These are phyloP conservation scores for Dryococelus australis DNA, from an alignment of 2,888 invertebrate genomes.

Conservation along the genomic window DNA sequence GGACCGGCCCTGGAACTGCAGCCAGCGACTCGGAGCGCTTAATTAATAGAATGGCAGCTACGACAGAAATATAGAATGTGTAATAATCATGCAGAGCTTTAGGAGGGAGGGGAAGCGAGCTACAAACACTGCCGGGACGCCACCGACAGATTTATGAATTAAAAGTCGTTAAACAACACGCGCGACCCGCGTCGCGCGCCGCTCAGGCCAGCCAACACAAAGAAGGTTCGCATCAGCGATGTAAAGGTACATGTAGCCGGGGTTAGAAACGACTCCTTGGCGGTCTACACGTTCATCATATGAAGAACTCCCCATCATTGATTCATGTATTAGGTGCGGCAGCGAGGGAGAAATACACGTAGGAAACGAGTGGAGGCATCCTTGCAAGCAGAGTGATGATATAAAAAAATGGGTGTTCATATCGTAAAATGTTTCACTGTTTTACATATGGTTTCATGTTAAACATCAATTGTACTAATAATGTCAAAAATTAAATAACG, in stretches of 20 bases:
- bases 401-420: too few relatives aligned
- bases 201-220: background rate
- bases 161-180: background rate
- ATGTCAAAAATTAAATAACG: too few relatives aligned
- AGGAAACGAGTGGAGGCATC: too few relatives aligned
- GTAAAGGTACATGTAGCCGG: too few relatives aligned
- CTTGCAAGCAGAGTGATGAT: too few relatives aligned
- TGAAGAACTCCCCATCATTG: background rate
- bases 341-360: too few relatives aligned
- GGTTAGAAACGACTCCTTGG: too few relatives aligned
- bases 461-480: too few relatives aligned
- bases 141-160: background rate
- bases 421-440: too few relatives aligned
- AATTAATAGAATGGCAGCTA: constrained; percentile 37
- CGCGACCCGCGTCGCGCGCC: background rate
- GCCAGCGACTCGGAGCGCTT: constrained; percentile 35
- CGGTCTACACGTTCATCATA: background rate
- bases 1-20: constrained; percentile 24
- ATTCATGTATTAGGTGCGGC: background rate
- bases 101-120: background rate
- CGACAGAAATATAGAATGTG: constrained; percentile 32
- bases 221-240: background rate
- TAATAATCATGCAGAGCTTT: constrained; percentile 6
- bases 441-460: too few relatives aligned
- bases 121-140: background rate